Base-by-base conservation (phyloP, 2,797 vertebrate genomes). In the Ciconia nigra region DNA sequence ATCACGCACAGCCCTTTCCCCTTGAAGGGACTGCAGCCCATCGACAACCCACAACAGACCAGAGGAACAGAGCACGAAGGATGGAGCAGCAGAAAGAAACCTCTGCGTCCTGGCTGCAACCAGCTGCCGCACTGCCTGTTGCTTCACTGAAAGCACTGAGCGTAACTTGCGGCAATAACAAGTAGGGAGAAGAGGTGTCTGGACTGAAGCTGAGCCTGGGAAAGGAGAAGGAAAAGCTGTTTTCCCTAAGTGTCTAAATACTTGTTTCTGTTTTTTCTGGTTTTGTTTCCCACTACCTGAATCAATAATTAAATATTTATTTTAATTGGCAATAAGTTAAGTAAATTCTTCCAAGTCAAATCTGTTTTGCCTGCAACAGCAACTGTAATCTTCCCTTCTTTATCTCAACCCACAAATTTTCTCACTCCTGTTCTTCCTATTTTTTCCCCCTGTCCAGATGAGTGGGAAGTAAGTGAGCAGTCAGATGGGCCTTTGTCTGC, bases 81-180 rank as follows among this genome's bases (percentile, higher is more conserved):
- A 80, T 7, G 12, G 21, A 79, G 28, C 5, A n/a, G 5, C 37
- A 39, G 19, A 70, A 7, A 29, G 10, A 86, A 57, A 52, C 13
- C 1, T 18, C 41, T 28, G 4, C 9, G 3, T 47, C 9, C 28
- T 29, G 26, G 15, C 10, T 7, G 7, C 41, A 78, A 1, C 5
- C 29, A 46, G 37, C 12, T 2, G 2, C 19, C 3, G 5, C 18
- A 25, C 13, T 4, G 2, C 16, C 44, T 49, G 6, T 37, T 55
- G 7, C 10, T 10, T 61, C 46, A 31, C 31, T 57, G 57, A 76
- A 57, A 83, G n/a, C 20, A 44, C 10, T 14, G 41, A 74, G 31
- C 2, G 2, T 29, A 47, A 42, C 57, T 61, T 47, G 29, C 2
- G 2, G 26, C 10, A 62, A 5, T 31, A 42, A 15, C 10, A 78